Base-by-base conservation (phyloP, 2,888 invertebrate genomes). In the Agrilus cyanescens region DNA sequence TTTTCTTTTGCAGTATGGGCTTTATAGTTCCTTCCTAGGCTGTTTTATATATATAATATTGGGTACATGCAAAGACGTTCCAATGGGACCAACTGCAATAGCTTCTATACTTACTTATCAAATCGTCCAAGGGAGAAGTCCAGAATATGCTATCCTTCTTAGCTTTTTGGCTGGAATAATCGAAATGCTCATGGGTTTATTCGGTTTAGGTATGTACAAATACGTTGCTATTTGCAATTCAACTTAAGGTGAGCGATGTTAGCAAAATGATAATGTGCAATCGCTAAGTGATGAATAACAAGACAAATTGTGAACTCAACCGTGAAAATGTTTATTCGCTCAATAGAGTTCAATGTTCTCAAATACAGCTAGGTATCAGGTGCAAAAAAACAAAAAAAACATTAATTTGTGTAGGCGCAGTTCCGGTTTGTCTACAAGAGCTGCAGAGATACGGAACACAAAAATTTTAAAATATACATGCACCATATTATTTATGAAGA, bases 11-110 rank as follows among this genome's bases (percentile, higher is more conserved):
- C 74, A 91, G 83, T 86, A 88, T 67, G 95, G 94, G 33, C 72
- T 95, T 39, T 94, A 94, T 67, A 86, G 90, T 40, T 88, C 93
- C n/a, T 94, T 94, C 68, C 68, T 93, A 57, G 90, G 93, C 35
- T 85, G 86, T 63, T 84, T 94, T 66, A 73, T 93, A 47, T 95
- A 95, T 71, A 84, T 88, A 55, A 68, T 94, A 52, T 75, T 95
- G 53, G 94, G 94, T 37, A 90, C 89, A 49, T 88, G 90, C 61
- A 89, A 90, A 63, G 91, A 93, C 63, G 85, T 91, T 46, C 91
- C 93, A 1, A 78, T 91, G 54, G 93, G 94, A 10, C 94, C 94
- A 12, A 91, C 91, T 2, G 93, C 94, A 47, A 90, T 94, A 56
- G 82, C 88, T 50, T 87, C 93, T 4, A 70, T 94, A 43, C 74